Evolutionary conservation across 2,888 invertebrate genomes (phyloP).

Genomic region (Erebia palarica): DNA sequence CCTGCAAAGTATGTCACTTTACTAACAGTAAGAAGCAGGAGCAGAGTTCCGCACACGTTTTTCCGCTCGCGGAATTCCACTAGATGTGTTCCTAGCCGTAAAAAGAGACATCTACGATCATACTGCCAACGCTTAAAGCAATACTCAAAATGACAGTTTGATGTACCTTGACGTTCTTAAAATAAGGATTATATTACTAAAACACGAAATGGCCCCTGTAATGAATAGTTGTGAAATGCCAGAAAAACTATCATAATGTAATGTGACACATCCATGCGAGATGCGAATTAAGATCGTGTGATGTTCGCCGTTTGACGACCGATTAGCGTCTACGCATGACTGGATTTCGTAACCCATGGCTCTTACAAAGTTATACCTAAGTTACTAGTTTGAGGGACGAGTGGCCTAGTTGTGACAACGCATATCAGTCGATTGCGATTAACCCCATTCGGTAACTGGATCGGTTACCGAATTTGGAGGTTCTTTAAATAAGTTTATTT

Average conservation of each 20-base stretch:
- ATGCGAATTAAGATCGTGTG: conserved; percentile 8
- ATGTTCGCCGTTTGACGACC: conserved; percentile 1
- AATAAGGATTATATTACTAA: no score
- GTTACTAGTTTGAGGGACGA: not conserved
- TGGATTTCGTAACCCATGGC: not conserved
- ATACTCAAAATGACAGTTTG: no score
- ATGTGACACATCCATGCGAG: conserved; percentile 4
- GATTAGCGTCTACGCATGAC: conserved; percentile 5
- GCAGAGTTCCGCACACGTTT: not conserved
- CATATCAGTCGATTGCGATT: no score
- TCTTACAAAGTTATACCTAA: not conserved
- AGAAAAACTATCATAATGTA: not conserved
- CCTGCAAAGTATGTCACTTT: no score
- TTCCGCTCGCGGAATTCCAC: not conserved
- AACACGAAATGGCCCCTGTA: no score
- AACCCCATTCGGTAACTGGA: no score
- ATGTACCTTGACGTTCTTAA: no score
- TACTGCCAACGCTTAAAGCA: no score
- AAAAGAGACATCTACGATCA: no score
- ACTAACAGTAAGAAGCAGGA: not conserved
- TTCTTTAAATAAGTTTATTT: no score
- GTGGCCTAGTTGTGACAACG: no score
- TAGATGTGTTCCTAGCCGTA: not conserved
- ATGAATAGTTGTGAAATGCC: not conserved
- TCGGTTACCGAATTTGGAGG: no score